Evolutionary conservation across 2,113 vertebrate species (phyloP).

Genomic region (Brachirus orientalis): DNA sequence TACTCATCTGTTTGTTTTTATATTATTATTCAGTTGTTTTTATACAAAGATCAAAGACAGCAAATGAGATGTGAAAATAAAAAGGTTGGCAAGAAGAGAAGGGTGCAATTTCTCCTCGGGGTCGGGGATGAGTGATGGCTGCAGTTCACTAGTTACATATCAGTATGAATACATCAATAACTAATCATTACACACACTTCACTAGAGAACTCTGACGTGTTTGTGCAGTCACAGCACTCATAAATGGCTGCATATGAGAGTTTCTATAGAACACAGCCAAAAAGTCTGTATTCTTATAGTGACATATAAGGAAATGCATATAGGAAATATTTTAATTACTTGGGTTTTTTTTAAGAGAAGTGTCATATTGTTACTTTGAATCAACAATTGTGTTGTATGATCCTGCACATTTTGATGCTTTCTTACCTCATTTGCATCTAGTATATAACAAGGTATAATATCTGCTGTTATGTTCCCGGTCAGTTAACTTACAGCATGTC

Average conservation of each 20-base stretch:
- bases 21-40: background rate
- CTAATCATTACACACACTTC: slow-evolving; percentile 18
- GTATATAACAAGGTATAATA: too few species aligned
- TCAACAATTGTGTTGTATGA: too few species aligned
- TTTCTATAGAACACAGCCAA: background rate
- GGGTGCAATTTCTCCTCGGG: slow-evolving; percentile 21
- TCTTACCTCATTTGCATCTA: too few species aligned
- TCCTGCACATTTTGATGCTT: too few species aligned
- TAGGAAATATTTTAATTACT: too few species aligned
- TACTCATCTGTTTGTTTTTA: too few species aligned
- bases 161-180: slow-evolving; percentile 39
- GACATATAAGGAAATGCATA: too few species aligned
- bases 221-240: slow-evolving; percentile 8
- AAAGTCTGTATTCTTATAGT: background rate
- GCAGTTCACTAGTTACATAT: slow-evolving; percentile 29
- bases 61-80: slow-evolving; percentile 40
- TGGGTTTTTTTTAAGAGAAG: too few species aligned
- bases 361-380: too few species aligned
- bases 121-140: slow-evolving; percentile 19
- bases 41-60: background rate
- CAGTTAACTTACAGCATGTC: too few species aligned
- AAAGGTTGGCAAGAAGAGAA: slow-evolving; percentile 38
- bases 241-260: slow-evolving; percentile 11
- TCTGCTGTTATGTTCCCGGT: too few species aligned
- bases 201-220: slow-evolving; percentile 10